Conservation (phyloP, 1,140 invertebrate species). For the Meloidogyne floridensis region DNA sequence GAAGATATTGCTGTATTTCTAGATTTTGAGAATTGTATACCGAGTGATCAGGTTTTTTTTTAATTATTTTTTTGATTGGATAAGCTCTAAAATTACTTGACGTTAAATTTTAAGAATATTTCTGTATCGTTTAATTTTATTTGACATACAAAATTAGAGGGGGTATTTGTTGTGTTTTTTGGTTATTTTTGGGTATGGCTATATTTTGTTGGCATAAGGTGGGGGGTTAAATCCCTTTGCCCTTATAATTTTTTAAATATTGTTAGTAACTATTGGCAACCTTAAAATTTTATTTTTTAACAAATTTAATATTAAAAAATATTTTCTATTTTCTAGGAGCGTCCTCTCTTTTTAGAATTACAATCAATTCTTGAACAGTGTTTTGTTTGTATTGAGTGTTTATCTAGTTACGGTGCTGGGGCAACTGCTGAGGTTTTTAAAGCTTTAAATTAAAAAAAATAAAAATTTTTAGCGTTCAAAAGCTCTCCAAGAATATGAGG, state of each 20-base stretch:
- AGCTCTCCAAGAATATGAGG: slow-evolving; percentile 39
- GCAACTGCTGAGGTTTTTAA: slow-evolving; percentile 32
- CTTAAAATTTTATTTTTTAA: neutral
- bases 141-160: no score
- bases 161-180: no score
- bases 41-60: slow-evolving; percentile 29
- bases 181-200: no score
- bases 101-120: no score
- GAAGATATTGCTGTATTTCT: slow-evolving; percentile 42
- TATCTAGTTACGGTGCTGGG: slow-evolving; percentile 37
- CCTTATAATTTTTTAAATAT: no score
- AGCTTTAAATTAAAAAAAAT: neutral
- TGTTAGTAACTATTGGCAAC: no score
- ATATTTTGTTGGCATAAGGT: no score
- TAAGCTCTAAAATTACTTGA: no score
- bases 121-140: no score
- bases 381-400: slow-evolving; percentile 7
- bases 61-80: no score
- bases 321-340: slow-evolving; percentile 3
- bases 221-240: no score
- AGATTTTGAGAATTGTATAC: slow-evolving; percentile 39
- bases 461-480: neutral
- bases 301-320: neutral
- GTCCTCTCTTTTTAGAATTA: slow-evolving; percentile 21
- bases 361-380: slow-evolving; percentile 28